Conservation (phyloP, 2,113 vertebrate genomes). For the Orthonyx spaldingii region DNA sequence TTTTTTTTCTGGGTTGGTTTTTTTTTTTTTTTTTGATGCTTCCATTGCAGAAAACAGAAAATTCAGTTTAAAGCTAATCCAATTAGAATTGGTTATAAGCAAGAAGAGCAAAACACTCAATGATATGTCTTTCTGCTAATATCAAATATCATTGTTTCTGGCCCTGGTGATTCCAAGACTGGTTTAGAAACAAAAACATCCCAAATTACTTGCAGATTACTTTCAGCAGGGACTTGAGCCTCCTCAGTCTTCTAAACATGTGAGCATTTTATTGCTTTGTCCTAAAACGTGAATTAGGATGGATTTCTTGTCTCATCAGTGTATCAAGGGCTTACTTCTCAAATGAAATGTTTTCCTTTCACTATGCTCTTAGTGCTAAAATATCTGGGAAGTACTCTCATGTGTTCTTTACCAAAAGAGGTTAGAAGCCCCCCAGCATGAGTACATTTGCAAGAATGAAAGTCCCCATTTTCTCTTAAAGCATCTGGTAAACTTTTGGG, state of each 20-base stretch:
- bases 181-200: not conserved
- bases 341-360: conserved; percentile 16
- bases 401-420: not conserved
- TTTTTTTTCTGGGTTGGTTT: not conserved
- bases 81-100: not conserved
- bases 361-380: not conserved
- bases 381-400: not conserved
- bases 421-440: not conserved
- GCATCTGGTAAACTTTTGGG: not conserved
- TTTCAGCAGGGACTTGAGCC: not conserved
- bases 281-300: not conserved
- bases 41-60: not conserved
- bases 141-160: not conserved
- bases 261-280: not conserved
- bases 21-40: not conserved
- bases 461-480: not conserved
- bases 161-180: not conserved
- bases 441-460: not conserved
- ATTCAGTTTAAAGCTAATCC: not conserved
- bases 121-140: not conserved
- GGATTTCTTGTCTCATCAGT: not conserved
- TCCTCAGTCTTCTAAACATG: not conserved
- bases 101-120: conserved; percentile 7
- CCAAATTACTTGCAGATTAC: conserved; percentile 15
- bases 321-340: not conserved